Conservation (phyloP, 2,888 invertebrate genomes). For the Coleophora flavipennella region DNA sequence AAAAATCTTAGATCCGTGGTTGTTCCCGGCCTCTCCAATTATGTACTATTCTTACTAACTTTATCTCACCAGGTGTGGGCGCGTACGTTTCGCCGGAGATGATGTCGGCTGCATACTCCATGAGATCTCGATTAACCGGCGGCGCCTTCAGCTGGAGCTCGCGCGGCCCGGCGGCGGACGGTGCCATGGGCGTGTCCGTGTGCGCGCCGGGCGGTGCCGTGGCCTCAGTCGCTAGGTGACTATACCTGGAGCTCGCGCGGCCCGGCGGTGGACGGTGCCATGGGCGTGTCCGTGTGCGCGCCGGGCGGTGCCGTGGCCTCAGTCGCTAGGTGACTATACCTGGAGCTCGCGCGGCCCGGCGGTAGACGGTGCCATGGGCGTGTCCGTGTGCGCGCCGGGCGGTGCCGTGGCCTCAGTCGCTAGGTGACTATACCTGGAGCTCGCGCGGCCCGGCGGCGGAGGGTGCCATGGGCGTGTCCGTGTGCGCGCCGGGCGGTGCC, state of each 20-base stretch:
- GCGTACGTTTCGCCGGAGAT: conserved; percentile 98
- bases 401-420: too few relatives aligned
- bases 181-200: conserved; percentile 88
- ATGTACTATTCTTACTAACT: neutral
- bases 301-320: too few relatives aligned
- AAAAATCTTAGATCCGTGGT: too few relatives aligned
- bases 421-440: too few relatives aligned
- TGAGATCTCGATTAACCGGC: conserved; percentile 85
- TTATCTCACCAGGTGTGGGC: conserved; percentile 80
- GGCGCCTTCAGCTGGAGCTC: conserved; percentile 94
- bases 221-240: conserved; percentile 86
- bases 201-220: conserved; percentile 97
- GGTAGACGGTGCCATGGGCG: too few relatives aligned
- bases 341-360: too few relatives aligned
- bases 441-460: conserved; percentile 98
- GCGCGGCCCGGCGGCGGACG: conserved; percentile 90
- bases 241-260: neutral
- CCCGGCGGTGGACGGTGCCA: too few relatives aligned
- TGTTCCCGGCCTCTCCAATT: too few relatives aligned
- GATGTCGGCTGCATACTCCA: conserved; percentile 96
- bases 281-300: too few relatives aligned
- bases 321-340: too few relatives aligned
- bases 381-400: too few relatives aligned
- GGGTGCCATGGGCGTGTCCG: conserved; percentile 90
- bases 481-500: too few relatives aligned